Conservation (phyloP, 2,888 invertebrate species). For the Drosophila kuntzei region DNA sequence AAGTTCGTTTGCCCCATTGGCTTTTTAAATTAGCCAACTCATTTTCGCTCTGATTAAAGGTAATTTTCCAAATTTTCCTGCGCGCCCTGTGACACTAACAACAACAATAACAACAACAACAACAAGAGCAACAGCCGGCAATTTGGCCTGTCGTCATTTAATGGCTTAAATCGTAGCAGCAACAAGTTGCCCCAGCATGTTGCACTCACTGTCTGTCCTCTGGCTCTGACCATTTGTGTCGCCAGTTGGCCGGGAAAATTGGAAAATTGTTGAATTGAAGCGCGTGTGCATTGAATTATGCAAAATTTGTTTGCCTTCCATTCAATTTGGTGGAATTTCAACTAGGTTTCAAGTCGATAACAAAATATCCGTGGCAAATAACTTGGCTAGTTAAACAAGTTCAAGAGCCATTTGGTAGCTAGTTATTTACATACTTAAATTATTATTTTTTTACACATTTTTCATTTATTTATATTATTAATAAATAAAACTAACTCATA, state of each 20-base stretch:
- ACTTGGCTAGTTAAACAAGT: not conserved
- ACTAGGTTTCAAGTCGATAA: not conserved
- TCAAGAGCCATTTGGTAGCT: not conserved
- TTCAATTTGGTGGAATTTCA: constrained; percentile 19
- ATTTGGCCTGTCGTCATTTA: constrained; percentile 73
- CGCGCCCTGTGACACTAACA: constrained; percentile 66
- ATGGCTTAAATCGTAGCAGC: constrained; percentile 51
- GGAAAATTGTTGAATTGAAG: constrained; percentile 58
- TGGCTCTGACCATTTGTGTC: constrained; percentile 29
- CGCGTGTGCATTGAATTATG: constrained; percentile 79
- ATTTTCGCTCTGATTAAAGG: constrained; percentile 79
- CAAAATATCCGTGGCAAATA: constrained; percentile 4
- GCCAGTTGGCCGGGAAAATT: constrained; percentile 50
- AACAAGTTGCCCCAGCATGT: constrained; percentile 45
- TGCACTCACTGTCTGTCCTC: constrained; percentile 14
- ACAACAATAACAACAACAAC: constrained; percentile 37
- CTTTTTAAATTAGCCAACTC: constrained; percentile 69
- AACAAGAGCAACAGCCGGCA: constrained; percentile 38
- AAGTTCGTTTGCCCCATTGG: constrained; percentile 34
- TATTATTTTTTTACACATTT: not conserved
- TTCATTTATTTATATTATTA: too few relatives aligned
- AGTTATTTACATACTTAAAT: not conserved
- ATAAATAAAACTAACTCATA: too few relatives aligned
- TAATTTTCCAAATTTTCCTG: constrained; percentile 73
- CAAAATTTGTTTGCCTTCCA: constrained; percentile 44